Evolutionary conservation across 2,797 vertebrate genomes (phyloP).

Genomic region (Smutsia temminckii): DNA sequence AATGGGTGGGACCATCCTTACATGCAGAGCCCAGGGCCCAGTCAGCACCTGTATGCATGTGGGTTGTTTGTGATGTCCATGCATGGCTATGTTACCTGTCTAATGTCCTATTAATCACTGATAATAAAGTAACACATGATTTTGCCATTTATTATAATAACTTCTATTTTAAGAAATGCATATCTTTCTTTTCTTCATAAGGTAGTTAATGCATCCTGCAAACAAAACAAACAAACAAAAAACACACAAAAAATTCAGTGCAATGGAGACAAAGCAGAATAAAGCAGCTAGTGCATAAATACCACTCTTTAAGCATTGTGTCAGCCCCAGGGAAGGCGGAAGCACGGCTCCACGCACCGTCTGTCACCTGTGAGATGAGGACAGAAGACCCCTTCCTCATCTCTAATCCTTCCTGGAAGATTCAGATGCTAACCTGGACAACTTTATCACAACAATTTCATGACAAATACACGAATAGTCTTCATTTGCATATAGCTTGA

Average conservation of each 20-base stretch:
- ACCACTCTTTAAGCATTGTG: background rate
- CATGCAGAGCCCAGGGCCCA: accelerated
- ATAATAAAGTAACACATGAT: too few species aligned
- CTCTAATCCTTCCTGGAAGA: accelerated
- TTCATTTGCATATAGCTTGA: background rate
- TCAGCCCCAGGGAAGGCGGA: accelerated
- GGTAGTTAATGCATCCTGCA: background rate
- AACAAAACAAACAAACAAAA: background rate
- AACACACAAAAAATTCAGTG: background rate
- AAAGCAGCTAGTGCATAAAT: background rate
- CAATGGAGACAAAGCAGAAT: background rate
- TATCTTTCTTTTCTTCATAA: background rate
- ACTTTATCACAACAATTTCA: background rate
- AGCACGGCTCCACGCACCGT: accelerated
- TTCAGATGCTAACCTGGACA: background rate
- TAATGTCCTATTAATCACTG: too few species aligned
- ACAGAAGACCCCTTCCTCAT: too few species aligned
- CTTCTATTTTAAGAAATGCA: background rate
- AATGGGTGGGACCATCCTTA: too few species aligned
- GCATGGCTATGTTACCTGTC: too few species aligned
- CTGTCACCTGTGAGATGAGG: accelerated
- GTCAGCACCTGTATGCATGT: accelerated
- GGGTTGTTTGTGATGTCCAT: background rate
- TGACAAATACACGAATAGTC: accelerated
- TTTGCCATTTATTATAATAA: background rate